Base-by-base conservation (phyloP, 1,140 invertebrate genomes). In the Euwallacea fornicatus region DNA sequence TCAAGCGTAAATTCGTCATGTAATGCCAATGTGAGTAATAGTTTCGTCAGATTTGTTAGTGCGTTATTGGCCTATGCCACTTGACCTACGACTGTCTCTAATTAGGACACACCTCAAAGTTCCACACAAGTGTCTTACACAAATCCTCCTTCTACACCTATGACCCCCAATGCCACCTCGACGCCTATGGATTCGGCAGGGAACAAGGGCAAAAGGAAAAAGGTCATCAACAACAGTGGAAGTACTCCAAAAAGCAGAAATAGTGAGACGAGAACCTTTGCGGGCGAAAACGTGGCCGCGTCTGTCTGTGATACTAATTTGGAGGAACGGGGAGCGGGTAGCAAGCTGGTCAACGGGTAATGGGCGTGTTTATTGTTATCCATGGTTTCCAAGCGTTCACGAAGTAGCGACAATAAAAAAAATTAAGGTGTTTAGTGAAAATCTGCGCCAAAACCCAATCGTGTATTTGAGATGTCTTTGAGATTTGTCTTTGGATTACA, bases 301-400 rank as follows among this genome's bases (percentile, higher is more conserved):
- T 61, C 69, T 60, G 56, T 71, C 69, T 71, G 69, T 71, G 69
- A 71, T 71, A 71, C 16, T 71, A 70, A 44, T 61, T 59, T 53
- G 42, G 69, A 63, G 8, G 61, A 62, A 42, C 33, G 44, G 15
- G 55, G 41, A 15, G 46, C n/a, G 11, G 53, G 42, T 50, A 66
- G 33, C 42, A 67, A 59, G 21, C 55, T 71, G 46, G 50, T 71
- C 33, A 71, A 71, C 58, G 64, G 71, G 71, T 72, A 44, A 33
- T 33, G 21, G 21, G 21, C 4, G 21, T 33, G 4, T 33, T 33
- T 33, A 33, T 33, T 33, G 21, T 33, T 33, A 33, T 33, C 21
- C 1, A 4, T 33, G 21, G 21, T 33, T 33, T 33, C 1, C 4
- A 33, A 33, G 4, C 21, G 4, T 33, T 33, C 4, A 33, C 21